Evolutionary conservation across 2,888 invertebrate species (phyloP).

Genomic region (Sarcophaga rosellei): DNA sequence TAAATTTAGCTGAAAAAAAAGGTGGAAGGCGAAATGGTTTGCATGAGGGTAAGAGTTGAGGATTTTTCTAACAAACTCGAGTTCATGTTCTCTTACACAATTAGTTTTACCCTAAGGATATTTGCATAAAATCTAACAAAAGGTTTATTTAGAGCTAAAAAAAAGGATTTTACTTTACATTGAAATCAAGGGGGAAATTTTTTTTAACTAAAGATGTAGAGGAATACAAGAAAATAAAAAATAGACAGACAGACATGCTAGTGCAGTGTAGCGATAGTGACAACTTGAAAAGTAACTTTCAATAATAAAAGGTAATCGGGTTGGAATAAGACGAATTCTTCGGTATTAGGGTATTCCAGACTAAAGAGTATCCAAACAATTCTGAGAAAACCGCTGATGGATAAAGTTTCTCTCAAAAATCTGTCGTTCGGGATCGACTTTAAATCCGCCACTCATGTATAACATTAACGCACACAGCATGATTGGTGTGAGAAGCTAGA

Average conservation of each 20-base stretch:
- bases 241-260: not conserved
- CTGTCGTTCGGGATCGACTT: no score
- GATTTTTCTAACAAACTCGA: not conserved
- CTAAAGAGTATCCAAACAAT: no score
- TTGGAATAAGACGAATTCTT: no score
- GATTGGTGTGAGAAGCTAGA: no score
- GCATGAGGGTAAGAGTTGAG: not conserved
- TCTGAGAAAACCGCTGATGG: no score
- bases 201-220: not conserved
- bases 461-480: no score
- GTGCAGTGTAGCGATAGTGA: no score
- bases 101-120: slow-evolving; percentile 59
- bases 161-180: not conserved
- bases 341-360: no score
- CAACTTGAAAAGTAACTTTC: no score
- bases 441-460: no score
- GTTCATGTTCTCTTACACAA: slow-evolving; percentile 33
- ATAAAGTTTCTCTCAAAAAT: no score
- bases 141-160: slow-evolving; percentile 9
- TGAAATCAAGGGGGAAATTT: not conserved
- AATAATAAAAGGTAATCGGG: no score
- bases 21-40: not conserved
- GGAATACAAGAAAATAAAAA: not conserved
- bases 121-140: slow-evolving; percentile 54
- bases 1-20: not conserved